Base-by-base conservation (phyloP, 2,888 invertebrate genomes). In the Dasysyrphus tricinctus region DNA sequence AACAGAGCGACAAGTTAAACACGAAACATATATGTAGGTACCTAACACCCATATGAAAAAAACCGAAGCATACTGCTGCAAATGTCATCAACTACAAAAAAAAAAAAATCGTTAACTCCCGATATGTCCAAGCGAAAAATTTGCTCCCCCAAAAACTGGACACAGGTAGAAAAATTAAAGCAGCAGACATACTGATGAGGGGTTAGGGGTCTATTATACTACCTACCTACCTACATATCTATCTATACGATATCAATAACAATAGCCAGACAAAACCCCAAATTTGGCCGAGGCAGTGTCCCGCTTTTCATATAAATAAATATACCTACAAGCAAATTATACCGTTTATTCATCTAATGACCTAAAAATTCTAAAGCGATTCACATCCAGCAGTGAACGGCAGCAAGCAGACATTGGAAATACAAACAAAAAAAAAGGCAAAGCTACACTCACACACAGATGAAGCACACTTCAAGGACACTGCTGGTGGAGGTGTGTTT, bases 261-360 rank as follows among this genome's bases (percentile, higher is more conserved):
- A 67, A 24, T 44, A 69, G 75, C 59, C 47, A 39, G 37, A 70
- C 49, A 67, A 76, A 72, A 75, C 24, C 61, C 44, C 24, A 61
- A 77, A 77, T 76, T 80, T 57, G 59, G 24, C 24, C n/a, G n/a
- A 24, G 24, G 75, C 70, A 63, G 34, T 79, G 49, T 39, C 70
- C 74, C 57, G 70, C 47, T 63, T 8, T 54, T 29, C 6, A 51
- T 51, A 14, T 6, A 51, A 0, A 16, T 16, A 16, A 9, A 1
- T 47, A 54, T 49, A 39, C 63, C 51, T 32, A 24, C 49, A 44
- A 44, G 56, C 32, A 78, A 77, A 85, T 81, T 85, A n/a, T n/a
- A 85, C 85, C 85, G 85, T 85, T 85, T 85, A 77, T 81, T 81
- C 81, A 77, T 85, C 85, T 81, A 85, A 85, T 85, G 85, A 85